Percentiles rank a stretch among this genome's conserved stretches.
Evolutionary conservation across 2,797 vertebrate species (phyloP).

Genomic region (Strix occidentalis): DNA sequence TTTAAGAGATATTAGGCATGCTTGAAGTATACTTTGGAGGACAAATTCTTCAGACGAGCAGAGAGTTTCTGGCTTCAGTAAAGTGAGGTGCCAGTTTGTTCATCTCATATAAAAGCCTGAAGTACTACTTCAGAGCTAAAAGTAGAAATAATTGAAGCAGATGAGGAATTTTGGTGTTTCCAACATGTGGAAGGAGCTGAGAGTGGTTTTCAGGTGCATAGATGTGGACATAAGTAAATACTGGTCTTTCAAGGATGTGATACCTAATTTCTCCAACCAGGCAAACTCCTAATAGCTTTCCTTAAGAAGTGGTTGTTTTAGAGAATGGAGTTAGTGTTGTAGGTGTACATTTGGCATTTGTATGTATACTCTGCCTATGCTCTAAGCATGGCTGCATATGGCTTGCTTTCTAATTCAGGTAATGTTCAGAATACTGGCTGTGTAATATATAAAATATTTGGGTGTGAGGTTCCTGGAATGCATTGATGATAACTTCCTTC

Average conservation of each 20-base stretch:
- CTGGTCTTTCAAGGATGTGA: not conserved
- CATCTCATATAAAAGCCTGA: not conserved
- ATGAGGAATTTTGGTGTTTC: not conserved
- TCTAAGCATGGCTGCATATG: not conserved
- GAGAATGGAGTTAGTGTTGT: not conserved
- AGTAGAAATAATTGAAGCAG: not conserved
- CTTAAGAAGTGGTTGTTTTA: not conserved
- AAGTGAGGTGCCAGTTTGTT: not conserved
- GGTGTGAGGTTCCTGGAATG: too few species aligned
- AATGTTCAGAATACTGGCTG: rapidly evolving
- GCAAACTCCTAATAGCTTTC: not conserved
- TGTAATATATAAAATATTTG: not conserved
- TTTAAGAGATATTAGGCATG: not conserved
- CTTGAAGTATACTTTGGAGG: not conserved
- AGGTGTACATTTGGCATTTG: not conserved
- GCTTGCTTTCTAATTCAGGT: not conserved
- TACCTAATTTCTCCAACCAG: not conserved
- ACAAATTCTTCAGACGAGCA: not conserved
- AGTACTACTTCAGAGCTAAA: not conserved
- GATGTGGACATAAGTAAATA: not conserved
- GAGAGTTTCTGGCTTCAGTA: not conserved
- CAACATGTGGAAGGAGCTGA: not conserved
- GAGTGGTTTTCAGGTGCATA: not conserved
- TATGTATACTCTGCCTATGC: not conserved
- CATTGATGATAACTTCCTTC: too few species aligned